Base-by-base conservation (phyloP, 2,888 invertebrate species). In the Metopia argyrocephala region DNA sequence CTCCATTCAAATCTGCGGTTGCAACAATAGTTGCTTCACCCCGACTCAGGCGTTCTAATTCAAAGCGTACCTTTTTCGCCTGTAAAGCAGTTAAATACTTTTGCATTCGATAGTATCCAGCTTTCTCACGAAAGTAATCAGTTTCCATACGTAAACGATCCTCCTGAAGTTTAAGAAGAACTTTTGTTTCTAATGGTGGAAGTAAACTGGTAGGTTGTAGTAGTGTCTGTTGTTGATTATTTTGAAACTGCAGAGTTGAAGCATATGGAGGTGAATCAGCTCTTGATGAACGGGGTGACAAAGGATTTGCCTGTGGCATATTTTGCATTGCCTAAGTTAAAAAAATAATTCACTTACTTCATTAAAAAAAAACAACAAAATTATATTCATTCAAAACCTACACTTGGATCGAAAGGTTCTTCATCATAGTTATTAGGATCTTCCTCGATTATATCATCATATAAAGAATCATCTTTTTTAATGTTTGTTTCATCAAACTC, bases 31-130 rank as follows among this genome's bases (percentile, higher is more conserved):
- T 74, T 21, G 69, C 66, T 23, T 81, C 81, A 1, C 75, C 68
- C 20, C 75, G 65, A 65, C 45, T 73, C 25, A 84, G 9, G 46
- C 83, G 83, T 21, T 84, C 84, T 28, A 85, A 66, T 57, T 85
- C 85, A 15, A 82, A 50, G 28, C 83, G 82, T n/a, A 79, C 73
- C 48, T 85, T 87, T 46, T 84, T 84, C 2, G 87, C 87, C 71
- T 87, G 87, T 64, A 87, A 81, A 27, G 87, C 87, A 5, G 86
- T 86, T 21, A 87, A 79, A 80, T 86, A 85, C 70, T 87, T 87
- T 76, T 87, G 87, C 87, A 87, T 87, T 0, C 87, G 86, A 83
- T 87, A 87, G 70, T 82, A 87, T 1, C 83, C 87, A 5, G 87
- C 87, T 68, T 87, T 87, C 68, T 87, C 87, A 5, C 85, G 85